These are phyloP conservation scores for Gadus chalcogrammus DNA, from an alignment of 2,113 vertebrate species.

Conservation along the genomic window DNA sequence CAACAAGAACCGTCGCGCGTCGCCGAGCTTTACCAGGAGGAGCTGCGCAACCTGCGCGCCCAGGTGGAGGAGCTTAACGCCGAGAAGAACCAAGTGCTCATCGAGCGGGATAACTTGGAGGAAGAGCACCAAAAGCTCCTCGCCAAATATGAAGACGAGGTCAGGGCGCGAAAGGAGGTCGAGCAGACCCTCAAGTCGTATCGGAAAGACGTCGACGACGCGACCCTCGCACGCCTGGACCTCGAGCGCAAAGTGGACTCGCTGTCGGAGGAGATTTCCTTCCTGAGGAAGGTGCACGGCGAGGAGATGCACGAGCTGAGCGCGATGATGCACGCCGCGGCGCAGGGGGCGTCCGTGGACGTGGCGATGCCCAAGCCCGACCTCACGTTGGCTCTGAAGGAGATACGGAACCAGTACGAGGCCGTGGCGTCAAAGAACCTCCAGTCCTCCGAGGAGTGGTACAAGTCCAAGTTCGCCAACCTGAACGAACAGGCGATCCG, in stretches of 20 bases:
- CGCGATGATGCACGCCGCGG: conserved; percentile 72
- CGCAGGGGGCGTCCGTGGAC: conserved; percentile 74
- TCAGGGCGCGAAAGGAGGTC: conserved; percentile 66
- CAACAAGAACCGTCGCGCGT: conserved; percentile 75
- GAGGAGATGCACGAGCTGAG: conserved; percentile 83
- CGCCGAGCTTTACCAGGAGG: conserved; percentile 77
- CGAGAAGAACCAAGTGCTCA: conserved; percentile 74
- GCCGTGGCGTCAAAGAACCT: conserved; percentile 84
- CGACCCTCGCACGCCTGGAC: conserved; percentile 71
- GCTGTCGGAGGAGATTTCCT: conserved; percentile 80
- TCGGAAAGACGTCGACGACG: conserved; percentile 80
- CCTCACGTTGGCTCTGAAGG: conserved; percentile 82
- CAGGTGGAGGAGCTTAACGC: conserved; percentile 76
- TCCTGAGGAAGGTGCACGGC: conserved; percentile 79
- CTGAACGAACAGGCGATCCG: conserved; percentile 83
- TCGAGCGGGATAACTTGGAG: conserved; percentile 78
- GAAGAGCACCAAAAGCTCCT: conserved; percentile 77
- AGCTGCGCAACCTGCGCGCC: conserved; percentile 76
- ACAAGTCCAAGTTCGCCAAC: conserved; percentile 82
- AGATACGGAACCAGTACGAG: conserved; percentile 86
- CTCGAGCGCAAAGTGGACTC: conserved; percentile 82
- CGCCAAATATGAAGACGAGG: conserved; percentile 70
- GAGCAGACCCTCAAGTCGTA: conserved; percentile 74
- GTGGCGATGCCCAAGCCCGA: conserved; percentile 76
- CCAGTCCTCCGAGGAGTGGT: conserved; percentile 89